These are phyloP conservation scores for Poeciliopsis turrubarensis DNA, from an alignment of 2,113 vertebrate species.

Conservation along the genomic window DNA sequence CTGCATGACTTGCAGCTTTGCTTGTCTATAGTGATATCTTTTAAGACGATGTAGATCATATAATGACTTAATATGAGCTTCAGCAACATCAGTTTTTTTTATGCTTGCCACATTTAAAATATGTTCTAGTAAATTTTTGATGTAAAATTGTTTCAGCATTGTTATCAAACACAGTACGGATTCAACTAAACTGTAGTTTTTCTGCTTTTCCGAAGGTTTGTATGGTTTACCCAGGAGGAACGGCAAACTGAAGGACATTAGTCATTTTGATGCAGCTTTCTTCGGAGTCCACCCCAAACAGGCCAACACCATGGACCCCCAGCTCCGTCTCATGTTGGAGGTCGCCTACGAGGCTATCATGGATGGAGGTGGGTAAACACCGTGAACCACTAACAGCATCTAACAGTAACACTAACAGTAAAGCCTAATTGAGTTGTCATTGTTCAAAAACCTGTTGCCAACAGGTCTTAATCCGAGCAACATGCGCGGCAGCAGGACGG, in stretches of 20 bases:
- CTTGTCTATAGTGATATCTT: no score
- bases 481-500: conserved; percentile 88
- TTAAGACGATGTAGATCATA: no score
- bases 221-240: conserved; percentile 90
- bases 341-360: conserved; percentile 92
- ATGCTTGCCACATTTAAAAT: no score
- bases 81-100: no score
- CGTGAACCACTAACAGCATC: background rate
- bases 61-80: no score
- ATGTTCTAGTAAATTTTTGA: no score
- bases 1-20: no score
- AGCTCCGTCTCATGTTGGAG: conserved; percentile 92
- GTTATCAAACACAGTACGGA: background rate
- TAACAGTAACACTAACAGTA: no score
- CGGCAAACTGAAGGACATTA: conserved; percentile 95
- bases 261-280: conserved; percentile 92
- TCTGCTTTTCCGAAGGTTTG: conserved; percentile 79
- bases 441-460: no score
- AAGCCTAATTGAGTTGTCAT: background rate
- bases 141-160: no score
- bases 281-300: conserved; percentile 94
- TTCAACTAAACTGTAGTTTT: background rate
- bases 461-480: conserved; percentile 87
- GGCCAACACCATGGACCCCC: conserved; percentile 97
- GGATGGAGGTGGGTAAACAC: conserved; percentile 85